Conservation (phyloP, 1,140 invertebrate genomes). For the Drosophila simulans region DNA sequence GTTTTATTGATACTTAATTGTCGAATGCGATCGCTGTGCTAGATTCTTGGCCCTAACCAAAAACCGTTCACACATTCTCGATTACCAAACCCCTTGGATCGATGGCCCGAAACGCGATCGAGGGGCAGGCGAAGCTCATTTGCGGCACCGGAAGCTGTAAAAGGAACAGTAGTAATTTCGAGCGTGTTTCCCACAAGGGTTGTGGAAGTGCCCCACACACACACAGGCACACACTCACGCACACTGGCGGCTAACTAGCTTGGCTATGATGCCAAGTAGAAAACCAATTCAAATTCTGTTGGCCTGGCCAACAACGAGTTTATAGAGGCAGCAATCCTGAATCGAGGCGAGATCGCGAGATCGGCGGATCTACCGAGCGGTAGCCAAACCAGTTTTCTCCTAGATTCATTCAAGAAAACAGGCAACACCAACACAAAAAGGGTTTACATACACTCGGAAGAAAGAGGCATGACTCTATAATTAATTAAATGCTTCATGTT, state of each 20-base stretch:
- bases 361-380: slow-evolving; percentile 43
- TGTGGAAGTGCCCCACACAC: slow-evolving; percentile 42
- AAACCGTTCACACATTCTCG: slow-evolving; percentile 59
- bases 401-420: slow-evolving; percentile 81
- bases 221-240: not conserved
- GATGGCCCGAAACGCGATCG: slow-evolving; percentile 53
- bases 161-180: slow-evolving; percentile 73
- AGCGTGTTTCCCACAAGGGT: slow-evolving; percentile 65
- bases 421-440: slow-evolving; percentile 65
- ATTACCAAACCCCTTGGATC: slow-evolving; percentile 48
- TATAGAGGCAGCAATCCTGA: slow-evolving; percentile 49
- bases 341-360: slow-evolving; percentile 45
- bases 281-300: slow-evolving; percentile 51
- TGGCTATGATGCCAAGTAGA: slow-evolving; percentile 19
- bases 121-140: slow-evolving; percentile 42
- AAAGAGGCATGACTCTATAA: not conserved
- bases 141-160: slow-evolving; percentile 74
- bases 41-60: slow-evolving; percentile 8
- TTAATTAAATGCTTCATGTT: not conserved
- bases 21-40: slow-evolving; percentile 26
- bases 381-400: slow-evolving; percentile 72
- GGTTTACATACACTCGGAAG: slow-evolving; percentile 49
- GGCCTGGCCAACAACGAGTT: slow-evolving; percentile 52
- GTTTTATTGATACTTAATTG: slow-evolving; percentile 46
- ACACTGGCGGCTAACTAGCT: slow-evolving; percentile 15